Percentiles rank a stretch among this genome's conserved stretches.
These are phyloP conservation scores for Liasis olivaceus DNA, from an alignment of 2,797 vertebrate genomes.

Conservation along the genomic window DNA sequence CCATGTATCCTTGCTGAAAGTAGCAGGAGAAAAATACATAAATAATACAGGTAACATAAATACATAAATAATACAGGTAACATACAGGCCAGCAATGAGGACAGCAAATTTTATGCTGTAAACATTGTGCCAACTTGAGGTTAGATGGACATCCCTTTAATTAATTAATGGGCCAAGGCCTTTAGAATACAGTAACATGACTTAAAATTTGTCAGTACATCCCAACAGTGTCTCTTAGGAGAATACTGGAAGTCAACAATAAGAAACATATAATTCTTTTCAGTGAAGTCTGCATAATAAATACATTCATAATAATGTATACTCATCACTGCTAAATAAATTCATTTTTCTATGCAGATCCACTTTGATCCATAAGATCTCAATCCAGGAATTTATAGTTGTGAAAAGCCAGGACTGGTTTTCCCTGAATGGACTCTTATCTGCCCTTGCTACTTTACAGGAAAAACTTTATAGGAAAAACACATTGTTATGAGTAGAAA, in stretches of 20 bases:
- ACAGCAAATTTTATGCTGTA: too few relatives aligned
- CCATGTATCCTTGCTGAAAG: too few relatives aligned
- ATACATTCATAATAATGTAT: neutral
- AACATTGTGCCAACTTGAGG: too few relatives aligned
- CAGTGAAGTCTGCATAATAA: neutral
- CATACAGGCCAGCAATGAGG: too few relatives aligned
- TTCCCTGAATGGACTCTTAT: neutral
- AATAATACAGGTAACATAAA: too few relatives aligned
- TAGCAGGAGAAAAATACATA: too few relatives aligned
- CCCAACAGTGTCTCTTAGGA: neutral
- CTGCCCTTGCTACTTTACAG: neutral
- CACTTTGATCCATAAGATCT: neutral
- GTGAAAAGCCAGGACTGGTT: neutral
- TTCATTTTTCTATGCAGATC: neutral
- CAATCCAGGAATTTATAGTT: neutral
- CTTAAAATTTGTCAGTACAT: neutral
- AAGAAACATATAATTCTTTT: neutral
- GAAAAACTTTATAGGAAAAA: neutral
- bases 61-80: too few relatives aligned
- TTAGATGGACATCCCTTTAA: too few relatives aligned
- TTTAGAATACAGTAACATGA: neutral
- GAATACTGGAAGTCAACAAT: neutral
- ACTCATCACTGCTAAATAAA: neutral
- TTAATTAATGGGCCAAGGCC: too few relatives aligned
- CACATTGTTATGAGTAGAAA: neutral